Evolutionary conservation across 2,888 invertebrate species (phyloP), one percentile per base, ranked within the genome.

Genomic region (Thecophora atra): DNA sequence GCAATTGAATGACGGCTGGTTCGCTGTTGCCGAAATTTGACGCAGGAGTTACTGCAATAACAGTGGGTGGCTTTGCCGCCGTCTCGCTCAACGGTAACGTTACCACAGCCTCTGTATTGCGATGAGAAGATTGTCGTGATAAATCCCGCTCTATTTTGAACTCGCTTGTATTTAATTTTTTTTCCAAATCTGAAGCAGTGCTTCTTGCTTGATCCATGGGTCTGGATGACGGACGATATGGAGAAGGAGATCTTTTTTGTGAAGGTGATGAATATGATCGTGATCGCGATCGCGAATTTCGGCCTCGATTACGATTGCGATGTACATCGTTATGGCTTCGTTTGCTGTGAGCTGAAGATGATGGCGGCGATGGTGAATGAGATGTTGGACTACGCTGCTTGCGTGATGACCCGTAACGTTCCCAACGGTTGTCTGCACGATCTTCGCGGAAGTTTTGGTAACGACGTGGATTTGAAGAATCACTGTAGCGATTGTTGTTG

Each of bases 1-100:
- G 93, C 72, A 91, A 84, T 75, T 83, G 83, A 24, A 82, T 79
- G 56, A 76, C 72, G 5, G 78, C 67, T 26, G 78, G 74, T 60
- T 72, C 70, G n/a, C 63, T 51, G 19, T 42, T 37, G 58, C 58
- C 73, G 56, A 58, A 52, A 19, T 74, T 42, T 81, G 72, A 77
- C 63, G 73, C 73, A 62, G 76, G 77, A 71, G 80, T 73, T 76
- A 77, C 80, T 80, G 77, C 78, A 74, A 80, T 81, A 71, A 80
- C 73, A 77, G 80, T 81, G 75, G 88, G 88, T 81, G 88, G 88
- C 73, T 78, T 79, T 8, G 77, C 75, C 37, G 77, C 76, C 7
- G 75, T 77, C 70, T 78, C 77, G 65, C 75, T 79, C 15, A 82
- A 76, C 19, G 83, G 84, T 54, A 84, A 73, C 19, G 79, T 79